Percentiles rank a stretch among this genome's conserved stretches.
Evolutionary conservation across 2,113 vertebrate species (phyloP).

Genomic region (Microtus montanus): DNA sequence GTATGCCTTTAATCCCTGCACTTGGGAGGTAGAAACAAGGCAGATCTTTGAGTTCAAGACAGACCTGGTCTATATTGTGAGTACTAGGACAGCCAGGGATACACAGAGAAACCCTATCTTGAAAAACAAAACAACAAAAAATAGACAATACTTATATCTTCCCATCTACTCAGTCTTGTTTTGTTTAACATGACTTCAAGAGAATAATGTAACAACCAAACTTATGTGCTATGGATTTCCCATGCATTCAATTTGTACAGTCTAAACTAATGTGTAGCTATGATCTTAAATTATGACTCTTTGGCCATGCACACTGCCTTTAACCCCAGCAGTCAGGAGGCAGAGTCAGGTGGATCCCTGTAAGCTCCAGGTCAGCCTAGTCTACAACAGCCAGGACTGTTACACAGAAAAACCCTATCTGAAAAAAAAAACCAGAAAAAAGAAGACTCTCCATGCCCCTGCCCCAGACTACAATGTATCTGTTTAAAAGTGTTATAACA

Average conservation of each 20-base stretch:
- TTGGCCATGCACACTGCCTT: not conserved
- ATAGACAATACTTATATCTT: not conserved
- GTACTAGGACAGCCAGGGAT: not conserved
- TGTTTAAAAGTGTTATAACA: not conserved
- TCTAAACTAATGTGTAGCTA: not conserved
- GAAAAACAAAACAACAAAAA: not conserved
- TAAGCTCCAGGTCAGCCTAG: not conserved
- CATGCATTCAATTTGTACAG: not conserved
- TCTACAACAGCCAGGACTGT: not conserved
- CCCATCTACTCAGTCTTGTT: not conserved
- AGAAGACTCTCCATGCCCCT: not conserved
- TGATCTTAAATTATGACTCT: not conserved
- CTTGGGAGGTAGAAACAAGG: not conserved
- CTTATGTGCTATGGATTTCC: not conserved
- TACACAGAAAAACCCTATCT: not conserved
- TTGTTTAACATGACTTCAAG: not conserved
- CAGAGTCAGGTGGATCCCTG: not conserved
- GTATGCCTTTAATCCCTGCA: not conserved
- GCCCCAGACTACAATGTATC: not conserved
- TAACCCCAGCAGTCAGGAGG: not conserved
- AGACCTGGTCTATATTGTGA: not conserved
- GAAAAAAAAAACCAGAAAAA: not conserved
- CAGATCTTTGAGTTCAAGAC: not conserved
- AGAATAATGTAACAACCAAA: not conserved
- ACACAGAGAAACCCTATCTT: not conserved